Conservation (phyloP, 2,113 vertebrate genomes). For the Stigmatopora argus region DNA sequence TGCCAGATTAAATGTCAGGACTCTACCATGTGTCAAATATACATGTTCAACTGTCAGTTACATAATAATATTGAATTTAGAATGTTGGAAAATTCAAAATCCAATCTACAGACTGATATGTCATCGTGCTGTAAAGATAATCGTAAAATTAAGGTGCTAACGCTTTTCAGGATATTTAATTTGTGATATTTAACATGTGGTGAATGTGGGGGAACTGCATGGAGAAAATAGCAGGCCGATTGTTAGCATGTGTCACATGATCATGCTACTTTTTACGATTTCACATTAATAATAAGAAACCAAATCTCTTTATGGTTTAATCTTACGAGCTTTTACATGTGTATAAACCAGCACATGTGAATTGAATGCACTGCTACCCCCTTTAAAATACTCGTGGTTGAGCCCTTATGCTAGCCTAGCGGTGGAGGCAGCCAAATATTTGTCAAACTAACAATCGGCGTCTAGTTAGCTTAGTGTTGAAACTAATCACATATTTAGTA, state of each 20-base stretch:
- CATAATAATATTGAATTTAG: not conserved
- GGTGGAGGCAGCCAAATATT: conserved; percentile 54
- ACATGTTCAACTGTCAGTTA: not conserved
- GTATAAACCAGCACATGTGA: not conserved
- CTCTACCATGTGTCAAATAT: too few relatives aligned
- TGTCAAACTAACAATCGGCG: conserved; percentile 50
- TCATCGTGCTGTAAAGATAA: not conserved
- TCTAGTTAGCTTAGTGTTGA: conserved; percentile 31
- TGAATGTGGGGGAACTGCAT: too few relatives aligned
- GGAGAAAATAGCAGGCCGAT: too few relatives aligned
- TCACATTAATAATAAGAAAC: rapidly evolving
- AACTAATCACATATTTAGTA: conserved; percentile 10
- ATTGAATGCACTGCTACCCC: not conserved
- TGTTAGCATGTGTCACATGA: too few relatives aligned
- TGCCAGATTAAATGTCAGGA: too few relatives aligned
- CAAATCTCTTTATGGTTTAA: rapidly evolving
- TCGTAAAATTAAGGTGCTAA: not conserved
- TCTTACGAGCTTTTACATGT: not conserved
- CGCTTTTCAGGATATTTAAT: not conserved
- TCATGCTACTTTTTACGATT: not conserved
- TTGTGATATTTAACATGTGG: not conserved
- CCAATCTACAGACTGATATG: not conserved
- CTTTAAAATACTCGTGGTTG: conserved; percentile 39
- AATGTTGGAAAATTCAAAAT: not conserved
- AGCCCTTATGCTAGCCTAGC: conserved; percentile 24